phyloP scores from a whole-genome alignment of 2,888 invertebrate genomes.

The Acanthopleura granulata region DNA sequence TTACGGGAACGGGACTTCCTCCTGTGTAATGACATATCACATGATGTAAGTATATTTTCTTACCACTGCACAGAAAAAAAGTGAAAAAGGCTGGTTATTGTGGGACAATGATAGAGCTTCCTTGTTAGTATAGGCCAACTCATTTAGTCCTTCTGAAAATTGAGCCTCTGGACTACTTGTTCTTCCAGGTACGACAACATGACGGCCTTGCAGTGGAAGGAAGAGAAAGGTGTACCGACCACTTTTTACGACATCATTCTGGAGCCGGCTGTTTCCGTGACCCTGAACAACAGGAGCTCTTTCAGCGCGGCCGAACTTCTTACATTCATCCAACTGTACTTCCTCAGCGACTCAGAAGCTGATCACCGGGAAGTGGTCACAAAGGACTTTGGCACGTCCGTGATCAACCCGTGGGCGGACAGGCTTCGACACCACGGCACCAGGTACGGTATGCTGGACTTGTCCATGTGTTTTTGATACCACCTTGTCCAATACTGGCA shows the following conservation, averaged over 20 bases:
- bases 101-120: too few species aligned
- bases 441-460: too few species aligned
- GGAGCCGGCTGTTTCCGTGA: conserved; percentile 27
- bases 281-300: conserved; percentile 22
- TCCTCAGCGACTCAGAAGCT: conserved; percentile 25
- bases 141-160: neutral
- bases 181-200: conserved; percentile 14
- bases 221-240: conserved; percentile 17
- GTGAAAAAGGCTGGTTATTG: too few species aligned
- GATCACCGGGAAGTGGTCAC: conserved; percentile 26
- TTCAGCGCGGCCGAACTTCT: conserved; percentile 30
- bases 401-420: conserved; percentile 25
- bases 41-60: too few species aligned
- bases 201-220: conserved; percentile 22
- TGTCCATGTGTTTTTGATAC: too few species aligned
- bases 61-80: too few species aligned
- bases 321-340: conserved; percentile 27
- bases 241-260: conserved; percentile 27
- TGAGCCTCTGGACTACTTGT: neutral
- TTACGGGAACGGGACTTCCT: too few species aligned
- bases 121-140: too few species aligned
- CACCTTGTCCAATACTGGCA: too few species aligned
- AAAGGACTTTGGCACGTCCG: conserved; percentile 21
- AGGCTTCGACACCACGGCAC: conserved; percentile 17
- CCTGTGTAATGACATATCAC: too few species aligned